These are phyloP conservation scores for Nothocercus julius DNA, from an alignment of 2,113 vertebrate species.

Conservation along the genomic window DNA sequence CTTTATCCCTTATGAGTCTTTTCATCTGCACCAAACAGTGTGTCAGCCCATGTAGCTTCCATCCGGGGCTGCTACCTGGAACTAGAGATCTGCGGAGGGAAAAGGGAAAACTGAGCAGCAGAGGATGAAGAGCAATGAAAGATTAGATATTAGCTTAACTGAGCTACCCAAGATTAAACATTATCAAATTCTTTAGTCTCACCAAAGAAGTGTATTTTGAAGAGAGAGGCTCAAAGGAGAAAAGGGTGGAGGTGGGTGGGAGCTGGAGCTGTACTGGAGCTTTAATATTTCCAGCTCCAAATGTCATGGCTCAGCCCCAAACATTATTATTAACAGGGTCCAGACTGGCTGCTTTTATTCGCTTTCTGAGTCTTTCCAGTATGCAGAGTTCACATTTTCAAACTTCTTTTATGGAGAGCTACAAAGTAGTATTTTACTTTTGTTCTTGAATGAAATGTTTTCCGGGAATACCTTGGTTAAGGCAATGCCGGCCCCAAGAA, in stretches of 20 bases:
- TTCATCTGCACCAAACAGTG: accelerated
- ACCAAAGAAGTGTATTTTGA: background rate
- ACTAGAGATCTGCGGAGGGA: background rate
- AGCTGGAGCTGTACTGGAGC: background rate
- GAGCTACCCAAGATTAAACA: background rate
- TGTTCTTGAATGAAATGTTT: background rate
- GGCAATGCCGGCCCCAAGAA: background rate
- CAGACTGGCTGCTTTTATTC: background rate
- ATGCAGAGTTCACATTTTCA: background rate
- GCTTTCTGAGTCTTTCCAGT: background rate
- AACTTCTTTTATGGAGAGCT: background rate
- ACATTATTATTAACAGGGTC: background rate
- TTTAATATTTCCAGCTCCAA: background rate
- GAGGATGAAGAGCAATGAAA: background rate
- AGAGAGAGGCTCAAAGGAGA: background rate
- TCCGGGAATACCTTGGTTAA: background rate
- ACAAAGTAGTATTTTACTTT: background rate
- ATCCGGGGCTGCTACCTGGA: background rate
- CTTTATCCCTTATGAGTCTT: background rate
- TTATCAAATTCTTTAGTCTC: background rate
- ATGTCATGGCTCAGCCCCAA: background rate
- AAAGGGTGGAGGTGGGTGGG: background rate
- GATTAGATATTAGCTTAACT: background rate
- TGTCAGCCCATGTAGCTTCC: background rate
- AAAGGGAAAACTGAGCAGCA: background rate